phyloP scores from a whole-genome alignment of 1,140 invertebrate genomes.

The Zaprionus gabonicus region DNA sequence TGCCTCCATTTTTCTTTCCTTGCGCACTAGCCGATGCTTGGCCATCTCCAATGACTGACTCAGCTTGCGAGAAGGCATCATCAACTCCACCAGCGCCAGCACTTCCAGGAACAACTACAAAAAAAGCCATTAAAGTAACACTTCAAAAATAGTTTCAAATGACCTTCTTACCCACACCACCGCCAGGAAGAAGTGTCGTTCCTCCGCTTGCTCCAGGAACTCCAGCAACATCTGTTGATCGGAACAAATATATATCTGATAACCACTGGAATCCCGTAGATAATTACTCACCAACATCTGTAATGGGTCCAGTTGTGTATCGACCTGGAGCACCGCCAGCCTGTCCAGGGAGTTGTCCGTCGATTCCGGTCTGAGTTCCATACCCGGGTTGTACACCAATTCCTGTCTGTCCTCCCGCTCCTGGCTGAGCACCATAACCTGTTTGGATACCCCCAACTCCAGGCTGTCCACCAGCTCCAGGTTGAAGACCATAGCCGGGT shows the following conservation, averaged over 20 bases:
- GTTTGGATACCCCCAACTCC: slow-evolving; percentile 12
- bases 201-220: slow-evolving; percentile 6
- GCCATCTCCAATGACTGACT: slow-evolving; percentile 89
- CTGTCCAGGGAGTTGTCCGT: slow-evolving; percentile 7
- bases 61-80: slow-evolving; percentile 90
- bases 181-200: slow-evolving; percentile 17
- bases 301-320: slow-evolving; percentile 26
- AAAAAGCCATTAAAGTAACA: not conserved
- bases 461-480: slow-evolving; percentile 31
- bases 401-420: slow-evolving; percentile 20
- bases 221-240: slow-evolving; percentile 9
- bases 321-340: slow-evolving; percentile 40
- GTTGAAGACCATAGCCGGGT: slow-evolving; percentile 16
- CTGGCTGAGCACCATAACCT: slow-evolving; percentile 16
- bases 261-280: not conserved
- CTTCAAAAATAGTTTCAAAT: not conserved
- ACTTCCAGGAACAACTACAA: slow-evolving; percentile 36
- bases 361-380: slow-evolving; percentile 16
- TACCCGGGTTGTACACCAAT: slow-evolving; percentile 13
- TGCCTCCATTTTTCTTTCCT: slow-evolving; percentile 89
- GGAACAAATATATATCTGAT: not conserved
- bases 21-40: slow-evolving; percentile 90
- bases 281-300: slow-evolving; percentile 44
- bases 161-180: slow-evolving; percentile 46
- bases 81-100: slow-evolving; percentile 85